Evolutionary conservation across 2,113 vertebrate genomes (phyloP).

Genomic region (Hemibagrus wyckioides): DNA sequence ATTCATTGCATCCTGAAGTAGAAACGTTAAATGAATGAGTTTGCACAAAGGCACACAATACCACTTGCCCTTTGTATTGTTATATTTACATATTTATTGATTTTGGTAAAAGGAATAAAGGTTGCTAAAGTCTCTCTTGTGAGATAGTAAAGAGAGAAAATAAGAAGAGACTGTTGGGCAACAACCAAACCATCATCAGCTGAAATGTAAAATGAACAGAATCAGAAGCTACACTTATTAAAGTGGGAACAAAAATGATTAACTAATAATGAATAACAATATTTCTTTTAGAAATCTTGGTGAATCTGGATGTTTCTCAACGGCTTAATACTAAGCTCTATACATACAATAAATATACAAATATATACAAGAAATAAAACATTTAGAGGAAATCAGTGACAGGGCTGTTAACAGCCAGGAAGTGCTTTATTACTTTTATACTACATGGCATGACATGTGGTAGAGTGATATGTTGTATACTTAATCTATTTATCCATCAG

Average conservation of each 20-base stretch:
- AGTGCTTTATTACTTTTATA: too few species aligned
- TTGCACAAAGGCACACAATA: slow-evolving; percentile 41
- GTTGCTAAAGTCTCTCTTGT: not conserved
- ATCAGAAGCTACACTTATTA: not conserved
- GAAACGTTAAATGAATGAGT: slow-evolving; percentile 57
- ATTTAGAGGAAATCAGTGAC: not conserved
- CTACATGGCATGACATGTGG: too few species aligned
- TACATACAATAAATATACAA: too few species aligned
- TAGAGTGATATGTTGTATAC: too few species aligned
- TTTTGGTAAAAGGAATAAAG: not conserved
- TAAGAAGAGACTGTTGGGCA: not conserved
- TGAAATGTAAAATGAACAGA: not conserved
- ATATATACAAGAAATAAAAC: not conserved
- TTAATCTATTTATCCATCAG: too few species aligned
- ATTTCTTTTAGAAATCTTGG: not conserved
- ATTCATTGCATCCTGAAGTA: slow-evolving; percentile 62
- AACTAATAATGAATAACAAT: not conserved
- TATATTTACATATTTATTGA: slow-evolving; percentile 15
- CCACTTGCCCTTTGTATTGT: slow-evolving; percentile 20
- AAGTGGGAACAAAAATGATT: not conserved
- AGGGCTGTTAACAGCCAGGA: not conserved
- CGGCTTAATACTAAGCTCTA: not conserved
- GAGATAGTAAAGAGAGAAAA: not conserved
- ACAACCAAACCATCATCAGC: not conserved
- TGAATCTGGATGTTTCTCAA: not conserved